Percentiles rank a stretch among this genome's conserved stretches.
Evolutionary conservation across 2,113 vertebrate species (phyloP).

Genomic region (Engystomops pustulosus): DNA sequence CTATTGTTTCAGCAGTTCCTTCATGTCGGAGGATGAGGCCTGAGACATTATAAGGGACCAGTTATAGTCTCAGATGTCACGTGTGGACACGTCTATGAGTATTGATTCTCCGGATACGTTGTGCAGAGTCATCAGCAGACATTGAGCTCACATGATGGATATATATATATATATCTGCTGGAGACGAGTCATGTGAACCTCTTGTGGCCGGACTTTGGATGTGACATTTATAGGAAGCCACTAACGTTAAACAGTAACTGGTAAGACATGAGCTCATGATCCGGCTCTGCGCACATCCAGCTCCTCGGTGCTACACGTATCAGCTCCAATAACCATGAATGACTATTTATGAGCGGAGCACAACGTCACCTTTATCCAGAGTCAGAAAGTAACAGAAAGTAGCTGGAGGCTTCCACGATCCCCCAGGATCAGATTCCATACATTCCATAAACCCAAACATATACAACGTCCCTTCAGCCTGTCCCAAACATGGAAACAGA

Average conservation of each 20-base stretch:
- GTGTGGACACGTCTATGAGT: too few species aligned
- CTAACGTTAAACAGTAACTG: constrained; percentile 1
- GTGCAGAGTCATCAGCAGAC: too few species aligned
- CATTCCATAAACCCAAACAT: background rate
- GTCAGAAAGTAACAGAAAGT: background rate
- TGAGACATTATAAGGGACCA: too few species aligned
- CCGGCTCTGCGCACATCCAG: too few species aligned
- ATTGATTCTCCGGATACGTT: too few species aligned
- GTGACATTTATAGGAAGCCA: background rate
- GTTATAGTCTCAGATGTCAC: too few species aligned
- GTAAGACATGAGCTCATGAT: background rate
- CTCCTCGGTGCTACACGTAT: background rate
- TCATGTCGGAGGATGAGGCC: too few species aligned
- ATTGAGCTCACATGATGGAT: too few species aligned
- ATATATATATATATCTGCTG: too few species aligned
- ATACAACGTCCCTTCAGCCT: background rate
- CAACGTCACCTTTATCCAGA: background rate
- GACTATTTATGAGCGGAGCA: background rate
- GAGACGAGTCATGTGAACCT: background rate
- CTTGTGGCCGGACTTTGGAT: background rate
- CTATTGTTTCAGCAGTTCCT: too few species aligned
- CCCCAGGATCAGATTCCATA: background rate
- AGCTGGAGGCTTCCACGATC: background rate
- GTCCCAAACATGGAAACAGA: background rate
- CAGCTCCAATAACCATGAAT: background rate